Percentiles rank a stretch among this genome's conserved stretches.
These are phyloP conservation scores for Cheilosia variabilis DNA, from an alignment of 2,888 invertebrate genomes.

Conservation along the genomic window DNA sequence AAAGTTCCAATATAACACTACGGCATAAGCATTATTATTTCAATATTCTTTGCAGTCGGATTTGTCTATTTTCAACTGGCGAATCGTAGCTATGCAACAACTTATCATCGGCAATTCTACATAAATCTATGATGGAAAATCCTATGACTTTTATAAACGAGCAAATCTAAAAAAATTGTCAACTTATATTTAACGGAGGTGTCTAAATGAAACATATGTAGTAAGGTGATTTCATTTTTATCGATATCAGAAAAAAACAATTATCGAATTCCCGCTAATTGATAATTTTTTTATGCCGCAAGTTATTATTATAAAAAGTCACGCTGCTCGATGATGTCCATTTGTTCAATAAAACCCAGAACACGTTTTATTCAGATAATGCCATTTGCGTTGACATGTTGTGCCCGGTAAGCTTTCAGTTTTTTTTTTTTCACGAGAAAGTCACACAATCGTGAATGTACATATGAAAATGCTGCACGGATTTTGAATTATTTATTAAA, in stretches of 20 bases:
- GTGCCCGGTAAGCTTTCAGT: background rate
- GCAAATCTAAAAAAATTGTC: too few species aligned
- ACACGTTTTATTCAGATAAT: background rate
- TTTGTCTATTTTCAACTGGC: too few species aligned
- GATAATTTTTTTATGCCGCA: background rate
- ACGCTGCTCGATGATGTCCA: constrained; percentile 9
- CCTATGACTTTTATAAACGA: too few species aligned
- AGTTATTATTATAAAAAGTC: background rate
- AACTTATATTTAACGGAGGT: too few species aligned
- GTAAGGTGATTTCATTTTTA: too few species aligned
- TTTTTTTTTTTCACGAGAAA: background rate
- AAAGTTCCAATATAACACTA: too few species aligned
- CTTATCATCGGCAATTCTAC: too few species aligned
- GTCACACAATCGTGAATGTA: background rate
- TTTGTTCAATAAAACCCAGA: constrained; percentile 3
- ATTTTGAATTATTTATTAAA: constrained; percentile 8
- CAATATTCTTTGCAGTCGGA: too few species aligned
- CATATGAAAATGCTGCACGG: constrained; percentile 1
- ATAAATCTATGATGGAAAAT: too few species aligned
- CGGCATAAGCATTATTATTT: too few species aligned
- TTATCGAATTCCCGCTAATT: background rate
- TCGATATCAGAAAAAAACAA: background rate
- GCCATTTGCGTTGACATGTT: background rate
- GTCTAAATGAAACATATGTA: too few species aligned
- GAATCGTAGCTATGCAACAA: too few species aligned